These are phyloP conservation scores for Sylvia atricapilla DNA, from an alignment of 2,113 vertebrate genomes.

Conservation along the genomic window DNA sequence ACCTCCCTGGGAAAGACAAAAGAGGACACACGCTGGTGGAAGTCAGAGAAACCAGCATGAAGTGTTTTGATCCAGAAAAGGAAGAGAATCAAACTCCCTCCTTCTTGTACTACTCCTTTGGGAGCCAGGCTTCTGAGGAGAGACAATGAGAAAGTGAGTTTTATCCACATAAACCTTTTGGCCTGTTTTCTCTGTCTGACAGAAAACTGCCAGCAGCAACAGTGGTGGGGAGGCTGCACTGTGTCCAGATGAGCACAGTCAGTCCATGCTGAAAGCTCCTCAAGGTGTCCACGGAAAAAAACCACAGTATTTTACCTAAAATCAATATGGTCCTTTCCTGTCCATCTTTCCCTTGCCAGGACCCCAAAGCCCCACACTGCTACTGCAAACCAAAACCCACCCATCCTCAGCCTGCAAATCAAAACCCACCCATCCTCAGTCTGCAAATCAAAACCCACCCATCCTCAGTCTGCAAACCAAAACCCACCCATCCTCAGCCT, in stretches of 20 bases:
- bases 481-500: too few relatives aligned
- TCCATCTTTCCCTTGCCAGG: not conserved
- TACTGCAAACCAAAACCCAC: not conserved
- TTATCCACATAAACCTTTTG: not conserved
- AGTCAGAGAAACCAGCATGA: not conserved
- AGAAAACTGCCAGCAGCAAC: not conserved
- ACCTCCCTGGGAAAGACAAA: not conserved
- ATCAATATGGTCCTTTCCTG: not conserved
- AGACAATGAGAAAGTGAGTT: not conserved
- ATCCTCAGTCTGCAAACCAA: not conserved
- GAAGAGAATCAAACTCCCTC: not conserved
- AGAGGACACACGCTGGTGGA: accelerated
- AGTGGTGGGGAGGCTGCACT: not conserved
- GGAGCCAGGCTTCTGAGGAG: not conserved
- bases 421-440: not conserved
- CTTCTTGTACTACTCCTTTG: not conserved
- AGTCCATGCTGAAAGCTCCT: not conserved
- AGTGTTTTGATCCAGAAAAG: not conserved
- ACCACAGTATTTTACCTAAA: not conserved
- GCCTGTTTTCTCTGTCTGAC: not conserved
- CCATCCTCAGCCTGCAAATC: not conserved
- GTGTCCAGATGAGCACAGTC: not conserved
- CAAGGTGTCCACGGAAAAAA: not conserved
- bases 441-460: not conserved
- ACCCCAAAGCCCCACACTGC: not conserved